Evolutionary conservation across 2,113 vertebrate species (phyloP), one percentile per base, ranked within the genome.

Genomic region (Pluvialis apricaria): DNA sequence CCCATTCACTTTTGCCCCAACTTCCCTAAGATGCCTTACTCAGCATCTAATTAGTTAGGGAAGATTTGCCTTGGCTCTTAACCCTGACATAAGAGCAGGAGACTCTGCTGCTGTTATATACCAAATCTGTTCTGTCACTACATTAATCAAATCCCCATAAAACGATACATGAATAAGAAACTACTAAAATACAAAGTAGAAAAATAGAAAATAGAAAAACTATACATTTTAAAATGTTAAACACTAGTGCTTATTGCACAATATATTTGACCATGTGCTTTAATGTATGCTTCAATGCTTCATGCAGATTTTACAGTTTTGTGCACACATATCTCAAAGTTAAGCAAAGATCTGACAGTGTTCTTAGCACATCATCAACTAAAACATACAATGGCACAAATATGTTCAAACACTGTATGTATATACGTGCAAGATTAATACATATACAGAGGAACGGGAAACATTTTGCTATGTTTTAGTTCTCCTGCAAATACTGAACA

Each of bases 21-120:
- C 97, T 98, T 97, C 96, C 97, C 91, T 85, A 93, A 97, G 98
- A 98, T 97, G 98, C 97, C 97, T 98, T 98, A 97, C 96, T 98
- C 98, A 98, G 98, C 98, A 98, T 98, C 97, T 98, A 98, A 98
- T 98, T 98, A 98, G 97, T 98, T 97, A 98, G 97, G 97, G 96
- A 98, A 98, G 96, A 97, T 97, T 97, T 97, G 97, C 95, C 88
- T 90, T 84, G 87, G 96, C 96, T 98, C 96, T 98, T 98, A 98
- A 98, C 96, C 95, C 97, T 97, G 97, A 97, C 97, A 97, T 86
- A 89, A 73, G 84, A 97, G 98, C 97, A 98, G 97, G 98, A 98
- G 95, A 92, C 92, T 92, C 72, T 88, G 89, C 87, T 98, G 96
- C 94, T 95, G 91, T 90, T 95, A 92, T 97, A 98, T 98, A 98